Evolutionary conservation across 2,888 invertebrate species (phyloP).

Genomic region (Dinocampus coccinellae): DNA sequence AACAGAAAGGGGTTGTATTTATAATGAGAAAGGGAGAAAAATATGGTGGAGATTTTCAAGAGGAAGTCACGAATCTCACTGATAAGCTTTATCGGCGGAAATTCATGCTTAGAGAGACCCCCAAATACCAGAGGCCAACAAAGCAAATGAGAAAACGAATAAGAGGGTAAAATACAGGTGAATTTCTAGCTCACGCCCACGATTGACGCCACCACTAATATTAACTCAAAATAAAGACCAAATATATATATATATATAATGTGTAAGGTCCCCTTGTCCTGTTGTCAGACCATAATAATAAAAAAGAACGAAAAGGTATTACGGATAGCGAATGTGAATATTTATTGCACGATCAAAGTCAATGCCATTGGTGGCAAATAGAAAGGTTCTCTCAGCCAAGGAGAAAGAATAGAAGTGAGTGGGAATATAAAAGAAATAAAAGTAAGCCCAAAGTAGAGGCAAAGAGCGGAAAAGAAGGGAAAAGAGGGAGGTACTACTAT

Average conservation of each 20-base stretch:
- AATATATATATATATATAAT: not conserved
- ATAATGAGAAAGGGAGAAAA: conserved; percentile 27
- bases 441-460: too few species aligned
- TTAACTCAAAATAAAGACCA: not conserved
- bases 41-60: conserved; percentile 41
- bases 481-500: not conserved
- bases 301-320: conserved; percentile 24
- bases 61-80: conserved; percentile 49
- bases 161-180: not conserved
- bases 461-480: conserved; percentile 34
- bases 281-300: conserved; percentile 4
- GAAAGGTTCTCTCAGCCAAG: conserved; percentile 3
- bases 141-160: conserved; percentile 20
- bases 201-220: conserved; percentile 4
- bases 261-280: not conserved
- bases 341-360: conserved; percentile 19
- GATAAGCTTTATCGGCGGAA: conserved; percentile 52
- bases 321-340: conserved; percentile 17
- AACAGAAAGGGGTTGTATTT: conserved; percentile 12
- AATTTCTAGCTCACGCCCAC: not conserved
- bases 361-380: conserved; percentile 10
- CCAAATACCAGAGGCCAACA: conserved; percentile 40
- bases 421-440: conserved; percentile 40
- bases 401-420: not conserved
- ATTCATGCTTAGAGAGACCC: conserved; percentile 49